Base-by-base conservation (phyloP, 2,113 vertebrate genomes). In the Dasyornis broadbenti region DNA sequence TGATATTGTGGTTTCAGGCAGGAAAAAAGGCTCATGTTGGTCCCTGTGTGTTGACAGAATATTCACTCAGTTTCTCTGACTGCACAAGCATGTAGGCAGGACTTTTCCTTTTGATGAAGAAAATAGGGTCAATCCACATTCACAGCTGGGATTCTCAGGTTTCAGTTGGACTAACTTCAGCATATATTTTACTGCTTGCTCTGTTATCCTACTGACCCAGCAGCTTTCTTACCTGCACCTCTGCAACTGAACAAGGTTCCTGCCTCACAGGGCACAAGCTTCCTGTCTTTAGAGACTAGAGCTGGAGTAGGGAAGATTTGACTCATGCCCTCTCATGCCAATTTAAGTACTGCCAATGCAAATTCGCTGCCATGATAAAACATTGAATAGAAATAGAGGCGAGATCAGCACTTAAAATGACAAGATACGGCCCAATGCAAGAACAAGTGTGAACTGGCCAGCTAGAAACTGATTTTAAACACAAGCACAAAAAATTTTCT, bases 341-440 rank as follows among this genome's bases (percentile, higher is more conserved):
- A 28, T 42, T 40, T 9, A 45, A 69, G 15, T 40, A 19, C 13
- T 65, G 21, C 9, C 27, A 35, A 11, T 17, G 26, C 0, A 0
- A 53, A 19, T 59, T 16, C 33, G 18, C 13, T 39, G 27, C 10
- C 27, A 16, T 0, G 1, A 19, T 15, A n/a, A 54, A 66, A 52
- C 7, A 65, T 1, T 3, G 5, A 70, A 44, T 1, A 61, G 15
- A 35, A 86, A 61, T 3, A 1, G 0, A 47, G 6, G 15, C 1
- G 15, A 47, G 31, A 22, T 39, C 52, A 79, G n/a, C 52, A 44
- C 2, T 6, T 18, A 30, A 78, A 73, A 86, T 30, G 5, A 13
- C 7, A 70, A 65, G 23, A 44, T 7, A 39, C 8, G 42, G 24
- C 40, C 50, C 60, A 42, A 15, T 7, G n/a, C 57, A 80, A 42